Base-by-base conservation (phyloP, 2,113 vertebrate species). In the Tretioscincus oriximinensis region DNA sequence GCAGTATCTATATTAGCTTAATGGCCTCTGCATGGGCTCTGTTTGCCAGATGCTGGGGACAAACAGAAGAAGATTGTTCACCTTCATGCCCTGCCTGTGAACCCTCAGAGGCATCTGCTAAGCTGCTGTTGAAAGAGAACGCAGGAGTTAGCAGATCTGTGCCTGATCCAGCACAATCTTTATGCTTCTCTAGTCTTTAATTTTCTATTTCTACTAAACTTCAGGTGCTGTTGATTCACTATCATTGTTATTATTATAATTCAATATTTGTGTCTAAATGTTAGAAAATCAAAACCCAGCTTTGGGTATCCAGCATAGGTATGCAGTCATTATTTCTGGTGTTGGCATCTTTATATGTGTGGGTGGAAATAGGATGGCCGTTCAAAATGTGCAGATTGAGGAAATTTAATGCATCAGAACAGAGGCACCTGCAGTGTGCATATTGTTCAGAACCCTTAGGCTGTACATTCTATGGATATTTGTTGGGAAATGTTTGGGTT, bases 201-300 rank as follows among this genome's bases (percentile, higher is more conserved):
- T 91, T 92, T 88, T 88, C 86, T 91, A 75, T 90, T 86, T 90
- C 89, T 89, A 87, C 87, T 90, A 89, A 71, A 85, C 81, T 84
- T 88, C 79, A 81, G 71, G 75, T 78, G 65, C n/a, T 77, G 83
- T 86, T 26, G 85, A 78, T 79, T 86, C 63, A 54, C 76, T 49
- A 24, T 41, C 35, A 41, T 41, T 5, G 5, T 41, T 41, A 41
- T 41, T 41, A 41, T 5, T 41, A 9, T 28, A 10, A 58, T 58
- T 58, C 14, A 58, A 58, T 4, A 4, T 14, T 58, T 58, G 11
- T 58, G 54, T 18, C 16, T 58, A 58, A 51, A 58, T 58, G 54
- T 58, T 58, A 14, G 16, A 4, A 58, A 58, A 58, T 58, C 54
- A 4, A 58, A 58, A 58, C 18, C 54, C 16, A 18, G 14, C 12